Evolutionary conservation across 2,797 vertebrate genomes (phyloP).

Genomic region (Zalophus californianus): DNA sequence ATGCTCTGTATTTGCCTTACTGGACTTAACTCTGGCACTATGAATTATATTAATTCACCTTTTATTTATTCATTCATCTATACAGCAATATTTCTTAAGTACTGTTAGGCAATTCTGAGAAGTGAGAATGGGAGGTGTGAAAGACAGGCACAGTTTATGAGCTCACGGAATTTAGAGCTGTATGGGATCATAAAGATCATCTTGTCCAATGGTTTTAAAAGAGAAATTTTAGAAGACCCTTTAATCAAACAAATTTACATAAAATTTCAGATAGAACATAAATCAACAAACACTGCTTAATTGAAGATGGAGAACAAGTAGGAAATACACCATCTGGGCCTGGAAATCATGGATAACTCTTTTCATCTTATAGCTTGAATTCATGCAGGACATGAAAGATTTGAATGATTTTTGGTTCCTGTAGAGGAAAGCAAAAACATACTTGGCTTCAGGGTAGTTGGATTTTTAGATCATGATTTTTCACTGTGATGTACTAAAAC

Average conservation of each 20-base stretch:
- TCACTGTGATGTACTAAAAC: conserved; percentile 30
- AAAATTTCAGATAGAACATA: conserved; percentile 39
- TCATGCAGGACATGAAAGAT: conserved; percentile 39
- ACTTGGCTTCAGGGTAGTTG: conserved; percentile 42
- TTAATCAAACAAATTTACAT: conserved; percentile 49
- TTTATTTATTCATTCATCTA: conserved; percentile 3
- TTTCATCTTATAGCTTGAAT: conserved; percentile 26
- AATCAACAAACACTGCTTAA: neutral
- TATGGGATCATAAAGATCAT: neutral
- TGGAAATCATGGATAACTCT: conserved; percentile 18
- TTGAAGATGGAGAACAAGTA: neutral
- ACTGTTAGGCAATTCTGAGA: neutral
- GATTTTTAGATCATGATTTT: conserved; percentile 24
- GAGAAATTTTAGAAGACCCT: neutral
- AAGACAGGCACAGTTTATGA: neutral
- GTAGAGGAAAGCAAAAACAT: conserved; percentile 53
- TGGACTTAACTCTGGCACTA: neutral
- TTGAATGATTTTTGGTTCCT: conserved; percentile 40
- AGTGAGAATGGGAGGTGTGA: neutral
- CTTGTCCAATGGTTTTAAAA: neutral
- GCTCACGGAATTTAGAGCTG: conserved; percentile 12
- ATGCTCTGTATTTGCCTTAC: neutral
- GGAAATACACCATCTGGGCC: neutral
- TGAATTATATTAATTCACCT: neutral
- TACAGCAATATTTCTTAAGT: conserved; percentile 9